These are phyloP conservation scores for Serripes groenlandicus DNA, from an alignment of 2,888 invertebrate species.

Conservation along the genomic window DNA sequence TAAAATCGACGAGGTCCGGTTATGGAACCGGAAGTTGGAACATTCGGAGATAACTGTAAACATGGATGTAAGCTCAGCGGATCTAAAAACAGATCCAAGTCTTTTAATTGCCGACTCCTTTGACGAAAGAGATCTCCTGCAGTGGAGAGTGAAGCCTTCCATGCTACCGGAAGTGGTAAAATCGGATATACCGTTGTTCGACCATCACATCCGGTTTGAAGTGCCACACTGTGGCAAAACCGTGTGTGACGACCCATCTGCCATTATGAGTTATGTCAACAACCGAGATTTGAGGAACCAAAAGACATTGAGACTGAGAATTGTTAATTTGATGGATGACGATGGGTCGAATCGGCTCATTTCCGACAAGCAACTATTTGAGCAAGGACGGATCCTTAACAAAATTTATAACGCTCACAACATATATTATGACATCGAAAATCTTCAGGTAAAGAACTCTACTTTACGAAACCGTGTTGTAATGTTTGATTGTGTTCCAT, in stretches of 20 bases:
- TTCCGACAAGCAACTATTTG: slow-evolving; percentile 72
- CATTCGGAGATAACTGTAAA: slow-evolving; percentile 71
- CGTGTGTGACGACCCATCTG: slow-evolving; percentile 83
- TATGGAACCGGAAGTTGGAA: slow-evolving; percentile 72
- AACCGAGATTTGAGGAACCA: slow-evolving; percentile 65
- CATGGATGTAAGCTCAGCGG: slow-evolving; percentile 39
- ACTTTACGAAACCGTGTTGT: slow-evolving; percentile 73
- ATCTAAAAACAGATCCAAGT: slow-evolving; percentile 3
- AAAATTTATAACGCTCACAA: slow-evolving; percentile 81
- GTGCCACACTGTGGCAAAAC: slow-evolving; percentile 83
- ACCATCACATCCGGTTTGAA: slow-evolving; percentile 66
- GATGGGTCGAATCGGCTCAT: slow-evolving; percentile 80
- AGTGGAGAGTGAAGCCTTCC: slow-evolving; percentile 64
- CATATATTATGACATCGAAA: slow-evolving; percentile 76
- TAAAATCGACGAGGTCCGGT: slow-evolving; percentile 71
- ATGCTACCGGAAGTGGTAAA: slow-evolving; percentile 51
- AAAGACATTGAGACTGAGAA: slow-evolving; percentile 77
- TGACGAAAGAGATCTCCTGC: slow-evolving; percentile 49
- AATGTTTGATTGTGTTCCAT: slow-evolving; percentile 79
- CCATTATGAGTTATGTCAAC: slow-evolving; percentile 73
- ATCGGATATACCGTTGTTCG: slow-evolving; percentile 62
- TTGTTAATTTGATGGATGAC: slow-evolving; percentile 79
- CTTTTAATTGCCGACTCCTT: slow-evolving; percentile 68
- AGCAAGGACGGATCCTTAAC: slow-evolving; percentile 76
- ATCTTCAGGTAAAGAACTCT: slow-evolving; percentile 70